phyloP scores from a whole-genome alignment of 2,797 vertebrate species.

The Tolypeutes matacus region DNA sequence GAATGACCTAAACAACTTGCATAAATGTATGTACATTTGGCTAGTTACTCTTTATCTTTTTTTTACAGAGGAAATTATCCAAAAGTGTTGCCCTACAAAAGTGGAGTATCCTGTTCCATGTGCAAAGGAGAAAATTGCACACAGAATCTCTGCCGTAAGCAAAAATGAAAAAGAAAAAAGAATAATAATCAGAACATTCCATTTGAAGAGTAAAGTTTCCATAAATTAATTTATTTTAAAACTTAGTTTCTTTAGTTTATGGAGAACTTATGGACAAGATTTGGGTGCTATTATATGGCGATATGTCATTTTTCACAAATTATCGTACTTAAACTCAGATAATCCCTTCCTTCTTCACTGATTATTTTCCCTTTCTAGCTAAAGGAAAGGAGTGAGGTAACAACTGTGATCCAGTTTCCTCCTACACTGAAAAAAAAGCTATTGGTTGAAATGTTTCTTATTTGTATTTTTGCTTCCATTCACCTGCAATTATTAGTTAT shows the following conservation, averaged over 20 bases:
- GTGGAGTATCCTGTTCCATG: constrained; percentile 45
- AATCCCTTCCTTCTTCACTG: not conserved
- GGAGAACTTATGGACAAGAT: not conserved
- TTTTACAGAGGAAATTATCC: constrained; percentile 77
- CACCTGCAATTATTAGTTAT: not conserved
- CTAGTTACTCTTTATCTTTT: not conserved
- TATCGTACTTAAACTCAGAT: not conserved
- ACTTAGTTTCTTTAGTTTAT: not conserved
- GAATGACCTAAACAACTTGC: not conserved
- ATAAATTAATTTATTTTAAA: constrained; percentile 11
- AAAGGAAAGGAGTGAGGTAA: not conserved
- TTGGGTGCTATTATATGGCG: not conserved
- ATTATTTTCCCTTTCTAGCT: not conserved
- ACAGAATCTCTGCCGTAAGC: constrained; percentile 79
- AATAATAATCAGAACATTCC: not conserved
- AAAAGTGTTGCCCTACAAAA: not conserved
- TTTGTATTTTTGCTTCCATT: not conserved
- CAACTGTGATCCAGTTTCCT: not conserved
- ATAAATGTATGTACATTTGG: not conserved
- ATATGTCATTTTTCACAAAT: constrained; percentile 22
- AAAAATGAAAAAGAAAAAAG: not conserved
- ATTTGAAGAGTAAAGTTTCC: not conserved
- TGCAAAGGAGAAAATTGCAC: constrained; percentile 55
- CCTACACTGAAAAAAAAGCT: not conserved
- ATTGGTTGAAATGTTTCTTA: not conserved